Evolutionary conservation across 2,888 invertebrate species (phyloP), one percentile per base, ranked within the genome.

Genomic region (Eremobia ochroleuca): DNA sequence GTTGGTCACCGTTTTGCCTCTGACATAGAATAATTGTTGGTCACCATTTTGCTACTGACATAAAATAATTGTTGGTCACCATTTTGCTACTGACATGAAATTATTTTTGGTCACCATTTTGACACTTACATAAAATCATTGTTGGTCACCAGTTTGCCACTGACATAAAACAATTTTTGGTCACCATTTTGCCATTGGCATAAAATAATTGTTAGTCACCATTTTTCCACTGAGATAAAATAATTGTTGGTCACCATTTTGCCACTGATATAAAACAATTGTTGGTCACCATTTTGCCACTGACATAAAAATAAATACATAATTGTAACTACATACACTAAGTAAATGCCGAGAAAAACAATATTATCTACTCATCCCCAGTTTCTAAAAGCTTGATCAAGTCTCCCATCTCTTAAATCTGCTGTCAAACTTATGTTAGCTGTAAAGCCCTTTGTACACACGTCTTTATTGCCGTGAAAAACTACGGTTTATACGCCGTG

Each of bases 251-350:
- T n/a, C 43, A 15, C 15, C 15, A 55, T 55, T 62, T 77, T 64
- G 52, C 46, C 61, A 77, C 25, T 43, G 67, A n/a, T 15, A 77
- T 67, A 69, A 70, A 62, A 46, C n/a, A n/a, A 43, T 21, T 49
- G 4, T 66, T 11, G 2, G 49, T 49, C 43, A 15, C 15, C 15
- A 55, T 55, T 62, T 77, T 64, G 52, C 46, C 61, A 77, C 25
- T 43, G 67, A n/a, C 21, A 77, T 67, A 69, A 70, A 62, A 46
- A 59, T 71, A 78, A 59, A 71, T 78, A 59, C 65, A 78, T 72
- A 65, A 43, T 52, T 40, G 13, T 21, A 31, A 55, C 71, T 71
- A 65, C 34, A 25, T 28, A 52, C 2, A 52, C 40, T 65, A 71
- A 49, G 1, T 78, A 79, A 79, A 79, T 78, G 78, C 79, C 4